Evolutionary conservation across 2,888 invertebrate genomes (phyloP), one percentile per base, ranked within the genome.

Genomic region (Pimpla rufipes): DNA sequence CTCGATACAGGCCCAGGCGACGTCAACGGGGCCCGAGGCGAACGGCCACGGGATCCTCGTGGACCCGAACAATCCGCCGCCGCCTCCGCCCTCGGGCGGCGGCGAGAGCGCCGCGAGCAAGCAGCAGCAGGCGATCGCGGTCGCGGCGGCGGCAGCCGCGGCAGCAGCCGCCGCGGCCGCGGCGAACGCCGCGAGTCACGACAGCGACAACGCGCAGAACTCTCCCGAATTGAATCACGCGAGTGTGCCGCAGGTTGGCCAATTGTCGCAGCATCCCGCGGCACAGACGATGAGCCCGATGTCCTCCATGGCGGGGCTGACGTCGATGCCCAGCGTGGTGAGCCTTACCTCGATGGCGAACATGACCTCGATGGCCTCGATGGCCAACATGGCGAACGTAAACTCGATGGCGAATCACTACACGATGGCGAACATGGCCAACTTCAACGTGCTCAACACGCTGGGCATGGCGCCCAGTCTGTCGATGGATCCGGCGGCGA

Each of bases 401-500:
- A 89, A 90, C 62, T 77, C 87, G 50, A 88, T 88, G 87, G 88
- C 88, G 0, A 87, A 88, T 73, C 83, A 84, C 59, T 90, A 91
- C 76, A 90, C 91, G 13, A 90, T 91, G 90, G 90, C 91, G 10
- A 90, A 89, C 35, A 89, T 92, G 89, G 89, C 90, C 11, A 87
- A 89, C 74, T 82, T 92, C 40, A 93, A 91, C 45, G 91, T 92
- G 55, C 86, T 93, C 3, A 89, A 85, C 57, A 84, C 88, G 0
- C 82, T 89, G 52, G 89, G 89, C 10, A 88, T 88, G 88, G 85
- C 85, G 0, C 79, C 86, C 5, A 83, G 79, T 62, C 73, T 86
- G 1, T 78, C 86, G 16, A 87, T 92, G 84, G 96, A 96, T 93
- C 95, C 96, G 35, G 96, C 95, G 70, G 94, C 96, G 59, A 93